Conservation (phyloP, 2,888 invertebrate species). For the Apocheima hispidaria region DNA sequence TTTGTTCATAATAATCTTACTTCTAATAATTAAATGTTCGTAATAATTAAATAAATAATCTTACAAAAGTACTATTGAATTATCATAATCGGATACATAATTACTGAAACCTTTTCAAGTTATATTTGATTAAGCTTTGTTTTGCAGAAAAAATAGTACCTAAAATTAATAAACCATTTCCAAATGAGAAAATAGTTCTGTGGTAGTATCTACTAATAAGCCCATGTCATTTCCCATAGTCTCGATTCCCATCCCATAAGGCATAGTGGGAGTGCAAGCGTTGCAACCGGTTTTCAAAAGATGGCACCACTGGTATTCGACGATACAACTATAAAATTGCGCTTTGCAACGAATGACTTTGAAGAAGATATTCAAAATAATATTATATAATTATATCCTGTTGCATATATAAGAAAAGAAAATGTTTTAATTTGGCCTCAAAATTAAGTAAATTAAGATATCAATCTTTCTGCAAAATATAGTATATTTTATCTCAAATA, state of each 20-base stretch:
- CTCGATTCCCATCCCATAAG: conserved; percentile 34
- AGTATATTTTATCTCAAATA: not conserved
- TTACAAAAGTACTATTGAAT: too few relatives aligned
- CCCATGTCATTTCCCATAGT: conserved; percentile 11
- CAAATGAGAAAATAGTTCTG: conserved; percentile 1
- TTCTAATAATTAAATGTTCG: too few relatives aligned
- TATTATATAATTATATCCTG: too few relatives aligned
- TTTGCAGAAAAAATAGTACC: too few relatives aligned
- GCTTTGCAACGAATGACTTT: not conserved
- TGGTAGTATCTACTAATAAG: not conserved
- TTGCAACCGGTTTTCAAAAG: conserved; percentile 47
- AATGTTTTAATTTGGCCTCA: too few relatives aligned
- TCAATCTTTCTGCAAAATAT: not conserved
- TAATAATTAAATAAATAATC: too few relatives aligned
- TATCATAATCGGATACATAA: too few relatives aligned
- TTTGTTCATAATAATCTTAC: too few relatives aligned
- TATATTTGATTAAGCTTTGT: too few relatives aligned
- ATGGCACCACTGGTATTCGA: conserved; percentile 53
- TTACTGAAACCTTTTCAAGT: too few relatives aligned
- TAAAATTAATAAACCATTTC: not conserved
- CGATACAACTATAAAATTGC: not conserved
- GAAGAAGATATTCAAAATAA: too few relatives aligned
- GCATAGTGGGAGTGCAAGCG: conserved; percentile 45
- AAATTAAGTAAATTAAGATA: not conserved
- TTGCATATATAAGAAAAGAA: too few relatives aligned